Percentiles rank a stretch among this genome's conserved stretches.
Evolutionary conservation across 1,140 invertebrate species (phyloP).

Genomic region (Paraescarpia echinospica): DNA sequence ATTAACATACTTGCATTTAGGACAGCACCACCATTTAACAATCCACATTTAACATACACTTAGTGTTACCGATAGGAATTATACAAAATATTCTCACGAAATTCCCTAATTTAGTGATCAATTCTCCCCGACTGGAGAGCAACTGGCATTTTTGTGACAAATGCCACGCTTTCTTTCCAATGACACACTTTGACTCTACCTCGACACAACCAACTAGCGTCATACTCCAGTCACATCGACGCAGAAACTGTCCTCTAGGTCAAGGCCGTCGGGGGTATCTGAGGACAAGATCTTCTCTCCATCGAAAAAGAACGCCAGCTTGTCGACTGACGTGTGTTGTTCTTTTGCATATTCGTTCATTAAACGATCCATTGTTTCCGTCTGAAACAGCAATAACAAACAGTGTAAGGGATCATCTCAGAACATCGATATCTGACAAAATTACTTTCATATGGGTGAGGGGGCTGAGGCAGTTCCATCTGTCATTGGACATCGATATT

Average conservation of each 20-base stretch:
- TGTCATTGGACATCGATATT: too few species aligned
- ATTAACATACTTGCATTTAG: too few species aligned
- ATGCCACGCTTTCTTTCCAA: neutral
- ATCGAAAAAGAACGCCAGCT: neutral
- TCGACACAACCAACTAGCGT: neutral
- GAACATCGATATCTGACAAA: too few species aligned
- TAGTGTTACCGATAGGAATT: neutral
- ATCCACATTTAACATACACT: too few species aligned
- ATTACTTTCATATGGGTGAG: too few species aligned
- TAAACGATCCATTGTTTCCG: neutral
- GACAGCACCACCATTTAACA: too few species aligned
- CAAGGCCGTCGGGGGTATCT: neutral
- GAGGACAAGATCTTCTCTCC: neutral
- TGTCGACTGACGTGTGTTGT: neutral
- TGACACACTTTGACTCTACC: neutral
- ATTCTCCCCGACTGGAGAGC: neutral
- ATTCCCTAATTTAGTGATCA: neutral
- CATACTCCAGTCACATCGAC: slow-evolving; percentile 8
- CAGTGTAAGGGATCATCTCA: too few species aligned
- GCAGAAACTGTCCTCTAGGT: slow-evolving; percentile 4
- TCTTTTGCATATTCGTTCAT: neutral
- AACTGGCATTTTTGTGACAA: neutral
- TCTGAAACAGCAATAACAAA: neutral
- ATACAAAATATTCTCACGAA: neutral
- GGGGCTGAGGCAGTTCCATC: too few species aligned